Evolutionary conservation across 1,140 invertebrate species (phyloP).

Genomic region (Trachelipus rathkii): DNA sequence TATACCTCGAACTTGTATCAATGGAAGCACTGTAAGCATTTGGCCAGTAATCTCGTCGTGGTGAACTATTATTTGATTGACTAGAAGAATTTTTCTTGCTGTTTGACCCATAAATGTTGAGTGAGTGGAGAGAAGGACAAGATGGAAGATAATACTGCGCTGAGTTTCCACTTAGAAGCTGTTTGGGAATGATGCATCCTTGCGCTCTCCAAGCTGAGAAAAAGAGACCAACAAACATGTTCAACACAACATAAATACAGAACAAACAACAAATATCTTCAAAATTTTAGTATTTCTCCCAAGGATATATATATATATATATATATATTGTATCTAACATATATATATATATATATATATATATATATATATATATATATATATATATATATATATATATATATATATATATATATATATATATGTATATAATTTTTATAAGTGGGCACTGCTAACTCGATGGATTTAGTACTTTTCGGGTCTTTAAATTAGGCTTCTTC

Average conservation of each 20-base stretch:
- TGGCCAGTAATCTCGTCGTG: not conserved
- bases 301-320: too few relatives aligned
- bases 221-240: conserved; percentile 47
- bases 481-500: too few relatives aligned
- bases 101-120: not conserved
- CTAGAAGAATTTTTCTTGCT: not conserved
- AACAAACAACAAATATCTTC: too few relatives aligned
- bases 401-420: too few relatives aligned
- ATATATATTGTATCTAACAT: too few relatives aligned
- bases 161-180: conserved; percentile 33
- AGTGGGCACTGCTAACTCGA: too few relatives aligned
- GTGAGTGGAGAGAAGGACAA: not conserved
- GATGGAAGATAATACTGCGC: conserved; percentile 33
- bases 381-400: too few relatives aligned
- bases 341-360: too few relatives aligned
- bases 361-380: too few relatives aligned
- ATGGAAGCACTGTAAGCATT: not conserved
- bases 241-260: conserved; percentile 11
- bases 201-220: conserved; percentile 47
- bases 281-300: too few relatives aligned
- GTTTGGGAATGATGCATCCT: conserved; percentile 45
- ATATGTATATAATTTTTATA: too few relatives aligned
- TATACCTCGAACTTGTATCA: not conserved
- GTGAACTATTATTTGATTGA: not conserved
- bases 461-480: too few relatives aligned